Percentiles rank a stretch among this genome's conserved stretches.
These are phyloP conservation scores for Lithobius niger DNA, from an alignment of 1,140 invertebrate species.

Conservation along the genomic window DNA sequence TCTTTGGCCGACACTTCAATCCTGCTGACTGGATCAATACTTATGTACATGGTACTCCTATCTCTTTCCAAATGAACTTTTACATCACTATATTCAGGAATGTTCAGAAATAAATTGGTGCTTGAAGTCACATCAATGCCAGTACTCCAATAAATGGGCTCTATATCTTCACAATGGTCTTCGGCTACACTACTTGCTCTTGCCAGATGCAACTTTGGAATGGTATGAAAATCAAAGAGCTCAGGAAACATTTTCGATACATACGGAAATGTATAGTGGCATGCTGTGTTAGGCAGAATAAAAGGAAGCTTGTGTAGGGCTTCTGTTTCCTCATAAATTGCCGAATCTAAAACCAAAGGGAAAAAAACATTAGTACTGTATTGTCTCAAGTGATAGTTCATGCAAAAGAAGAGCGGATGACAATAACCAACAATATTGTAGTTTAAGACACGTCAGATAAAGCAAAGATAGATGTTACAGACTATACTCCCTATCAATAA, in stretches of 20 bases:
- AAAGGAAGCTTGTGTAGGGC: constrained; percentile 25
- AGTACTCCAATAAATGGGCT: constrained; percentile 30
- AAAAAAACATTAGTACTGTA: no score
- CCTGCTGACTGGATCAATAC: constrained; percentile 46
- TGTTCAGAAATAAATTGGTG: constrained; percentile 47
- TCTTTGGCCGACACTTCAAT: constrained; percentile 55
- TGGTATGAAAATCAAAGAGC: constrained; percentile 8
- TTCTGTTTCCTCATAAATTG: constrained; percentile 30
- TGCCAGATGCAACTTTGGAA: constrained; percentile 21
- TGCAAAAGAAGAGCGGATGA: no score
- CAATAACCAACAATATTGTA: no score
- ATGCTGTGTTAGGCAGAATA: constrained; percentile 20
- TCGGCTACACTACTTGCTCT: constrained; percentile 11
- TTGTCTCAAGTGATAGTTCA: no score
- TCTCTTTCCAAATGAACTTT: constrained; percentile 47
- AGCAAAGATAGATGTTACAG: no score
- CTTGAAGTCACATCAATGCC: constrained; percentile 28
- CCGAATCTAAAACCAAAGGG: constrained; percentile 7
- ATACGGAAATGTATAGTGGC: constrained; percentile 30
- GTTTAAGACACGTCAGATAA: no score
- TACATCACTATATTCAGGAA: constrained; percentile 51
- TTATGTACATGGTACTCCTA: constrained; percentile 41
- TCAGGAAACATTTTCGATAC: constrained; percentile 19
- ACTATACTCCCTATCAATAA: no score
- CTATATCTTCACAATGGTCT: constrained; percentile 7